phyloP scores from a whole-genome alignment of 2,113 vertebrate species.

The Thamnophis sirtalis region DNA sequence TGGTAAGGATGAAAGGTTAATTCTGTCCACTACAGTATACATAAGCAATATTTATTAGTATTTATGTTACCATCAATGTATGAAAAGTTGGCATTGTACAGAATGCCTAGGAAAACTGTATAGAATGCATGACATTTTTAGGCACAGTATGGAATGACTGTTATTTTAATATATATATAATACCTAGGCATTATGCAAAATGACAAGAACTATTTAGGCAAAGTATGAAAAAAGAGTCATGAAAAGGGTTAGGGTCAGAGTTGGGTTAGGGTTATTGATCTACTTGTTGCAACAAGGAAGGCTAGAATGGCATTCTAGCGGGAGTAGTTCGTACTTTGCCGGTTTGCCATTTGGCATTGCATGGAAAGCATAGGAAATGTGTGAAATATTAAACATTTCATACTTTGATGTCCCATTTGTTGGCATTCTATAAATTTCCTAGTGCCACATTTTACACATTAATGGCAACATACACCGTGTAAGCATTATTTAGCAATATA shows the following conservation, averaged over 20 bases:
- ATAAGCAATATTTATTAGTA: neutral
- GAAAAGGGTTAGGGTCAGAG: neutral
- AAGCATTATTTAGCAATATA: neutral
- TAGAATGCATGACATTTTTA: neutral
- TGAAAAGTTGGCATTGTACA: neutral
- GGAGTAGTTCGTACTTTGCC: neutral
- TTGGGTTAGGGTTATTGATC: neutral
- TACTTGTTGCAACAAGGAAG: neutral
- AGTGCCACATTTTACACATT: neutral
- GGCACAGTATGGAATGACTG: neutral
- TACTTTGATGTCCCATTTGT: neutral
- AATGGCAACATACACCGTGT: neutral
- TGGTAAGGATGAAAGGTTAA: slow-evolving; percentile 68
- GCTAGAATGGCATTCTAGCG: neutral
- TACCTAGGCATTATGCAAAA: neutral
- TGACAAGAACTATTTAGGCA: neutral
- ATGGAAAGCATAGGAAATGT: neutral
- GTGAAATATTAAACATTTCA: neutral
- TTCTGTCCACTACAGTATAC: neutral
- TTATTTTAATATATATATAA: neutral
- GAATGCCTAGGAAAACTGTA: neutral
- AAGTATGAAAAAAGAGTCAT: neutral
- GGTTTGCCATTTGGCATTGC: neutral
- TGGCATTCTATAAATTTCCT: neutral
- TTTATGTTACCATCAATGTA: neutral